Evolutionary conservation across 2,113 vertebrate genomes (phyloP).

Genomic region (Hippoglossus stenolepis): DNA sequence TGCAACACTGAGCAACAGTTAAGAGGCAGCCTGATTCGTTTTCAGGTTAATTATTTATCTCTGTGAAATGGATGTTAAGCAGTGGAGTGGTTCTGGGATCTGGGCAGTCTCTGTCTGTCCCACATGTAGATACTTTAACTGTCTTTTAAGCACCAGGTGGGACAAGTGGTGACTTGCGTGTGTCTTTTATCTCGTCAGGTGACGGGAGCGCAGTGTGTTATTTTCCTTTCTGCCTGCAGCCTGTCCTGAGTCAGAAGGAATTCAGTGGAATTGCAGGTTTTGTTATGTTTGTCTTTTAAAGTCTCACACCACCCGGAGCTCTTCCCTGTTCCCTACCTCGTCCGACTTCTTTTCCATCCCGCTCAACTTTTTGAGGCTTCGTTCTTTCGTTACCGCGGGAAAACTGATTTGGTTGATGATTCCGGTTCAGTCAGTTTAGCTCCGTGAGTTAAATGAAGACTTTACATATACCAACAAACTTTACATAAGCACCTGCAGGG

Average conservation of each 20-base stretch:
- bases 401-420: neutral
- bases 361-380: neutral
- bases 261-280: neutral
- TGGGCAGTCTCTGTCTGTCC: neutral
- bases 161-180: neutral
- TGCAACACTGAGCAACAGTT: slow-evolving; percentile 38
- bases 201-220: neutral
- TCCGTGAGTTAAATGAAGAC: neutral
- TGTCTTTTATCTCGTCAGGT: neutral
- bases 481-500: neutral
- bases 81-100: neutral
- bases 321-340: neutral
- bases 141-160: neutral
- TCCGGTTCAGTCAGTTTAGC: neutral
- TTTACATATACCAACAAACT: neutral
- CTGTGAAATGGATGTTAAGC: neutral
- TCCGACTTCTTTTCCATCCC: neutral
- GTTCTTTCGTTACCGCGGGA: neutral
- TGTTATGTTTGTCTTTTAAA: neutral
- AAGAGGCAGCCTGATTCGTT: neutral
- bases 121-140: neutral
- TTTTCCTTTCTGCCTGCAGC: neutral
- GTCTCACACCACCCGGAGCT: neutral
- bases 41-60: neutral
- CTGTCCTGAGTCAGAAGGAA: neutral